A percentile compares a stretch with the other conserved stretches of the same genome.
Conservation (phyloP, 2,888 invertebrate genomes). For the Carcina quercana region DNA sequence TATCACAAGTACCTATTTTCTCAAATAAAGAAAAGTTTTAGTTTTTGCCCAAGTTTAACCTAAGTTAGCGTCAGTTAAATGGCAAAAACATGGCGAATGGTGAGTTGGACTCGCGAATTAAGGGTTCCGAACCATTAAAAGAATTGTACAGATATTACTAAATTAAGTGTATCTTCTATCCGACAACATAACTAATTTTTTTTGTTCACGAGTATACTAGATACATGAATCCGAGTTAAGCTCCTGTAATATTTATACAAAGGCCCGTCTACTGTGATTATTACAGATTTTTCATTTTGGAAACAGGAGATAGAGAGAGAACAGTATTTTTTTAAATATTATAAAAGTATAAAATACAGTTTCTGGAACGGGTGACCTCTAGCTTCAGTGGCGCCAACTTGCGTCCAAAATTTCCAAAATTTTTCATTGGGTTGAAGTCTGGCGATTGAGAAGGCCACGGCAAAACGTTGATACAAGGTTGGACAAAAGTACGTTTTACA, state of each 20-base stretch:
- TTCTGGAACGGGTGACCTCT: not conserved
- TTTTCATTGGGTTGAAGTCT: not conserved
- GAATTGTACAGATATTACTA: no score
- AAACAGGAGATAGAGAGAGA: not conserved
- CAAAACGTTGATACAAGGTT: not conserved
- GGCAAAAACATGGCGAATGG: no score
- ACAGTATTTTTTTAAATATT: not conserved
- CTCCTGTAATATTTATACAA: no score
- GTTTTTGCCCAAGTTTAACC: not conserved
- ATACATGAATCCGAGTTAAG: no score
- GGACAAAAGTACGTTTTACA: not conserved
- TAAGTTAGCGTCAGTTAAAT: not conserved
- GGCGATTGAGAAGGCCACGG: not conserved
- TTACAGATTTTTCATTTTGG: no score
- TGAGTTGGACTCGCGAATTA: no score
- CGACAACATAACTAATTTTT: no score
- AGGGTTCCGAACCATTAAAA: no score
- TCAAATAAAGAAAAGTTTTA: not conserved
- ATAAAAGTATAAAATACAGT: not conserved
- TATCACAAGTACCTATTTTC: not conserved
- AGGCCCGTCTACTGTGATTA: no score
- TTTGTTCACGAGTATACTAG: no score
- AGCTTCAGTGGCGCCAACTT: not conserved
- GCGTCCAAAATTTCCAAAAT: not conserved
- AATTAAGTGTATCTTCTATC: no score